These are phyloP conservation scores for Pyrrhura leucotis DNA, from an alignment of 2,797 vertebrate genomes.

Conservation along the genomic window DNA sequence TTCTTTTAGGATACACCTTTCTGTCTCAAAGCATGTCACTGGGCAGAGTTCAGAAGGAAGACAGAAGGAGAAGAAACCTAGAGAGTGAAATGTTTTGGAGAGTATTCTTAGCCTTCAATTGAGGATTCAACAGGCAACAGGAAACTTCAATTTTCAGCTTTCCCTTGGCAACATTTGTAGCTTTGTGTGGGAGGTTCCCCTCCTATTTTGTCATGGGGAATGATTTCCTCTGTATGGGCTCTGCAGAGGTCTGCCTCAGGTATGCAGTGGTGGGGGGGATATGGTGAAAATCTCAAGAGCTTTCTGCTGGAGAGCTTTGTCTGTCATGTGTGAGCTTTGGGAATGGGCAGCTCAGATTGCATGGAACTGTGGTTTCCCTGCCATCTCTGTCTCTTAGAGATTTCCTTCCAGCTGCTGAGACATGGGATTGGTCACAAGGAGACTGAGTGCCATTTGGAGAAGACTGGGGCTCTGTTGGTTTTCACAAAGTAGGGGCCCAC, in stretches of 20 bases:
- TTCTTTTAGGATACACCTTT: background rate
- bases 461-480: background rate
- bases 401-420: background rate
- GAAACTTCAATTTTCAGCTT: background rate
- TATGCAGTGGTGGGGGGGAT: background rate
- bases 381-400: background rate
- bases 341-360: background rate
- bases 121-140: background rate
- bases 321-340: background rate
- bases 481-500: background rate
- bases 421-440: background rate
- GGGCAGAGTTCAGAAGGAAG: background rate
- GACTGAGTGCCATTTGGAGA: accelerated
- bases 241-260: background rate
- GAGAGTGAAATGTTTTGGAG: background rate
- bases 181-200: background rate
- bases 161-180: background rate
- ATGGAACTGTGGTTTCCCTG: background rate
- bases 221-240: background rate
- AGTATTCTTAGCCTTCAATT: background rate
- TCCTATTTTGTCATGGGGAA: background rate
- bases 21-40: background rate
- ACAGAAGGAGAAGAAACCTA: background rate
- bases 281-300: background rate
- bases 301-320: background rate